A percentile compares a stretch with the other conserved stretches of the same genome.
These are phyloP conservation scores for Lithobates sylvaticus DNA, from an alignment of 2,797 vertebrate genomes.

Conservation along the genomic window DNA sequence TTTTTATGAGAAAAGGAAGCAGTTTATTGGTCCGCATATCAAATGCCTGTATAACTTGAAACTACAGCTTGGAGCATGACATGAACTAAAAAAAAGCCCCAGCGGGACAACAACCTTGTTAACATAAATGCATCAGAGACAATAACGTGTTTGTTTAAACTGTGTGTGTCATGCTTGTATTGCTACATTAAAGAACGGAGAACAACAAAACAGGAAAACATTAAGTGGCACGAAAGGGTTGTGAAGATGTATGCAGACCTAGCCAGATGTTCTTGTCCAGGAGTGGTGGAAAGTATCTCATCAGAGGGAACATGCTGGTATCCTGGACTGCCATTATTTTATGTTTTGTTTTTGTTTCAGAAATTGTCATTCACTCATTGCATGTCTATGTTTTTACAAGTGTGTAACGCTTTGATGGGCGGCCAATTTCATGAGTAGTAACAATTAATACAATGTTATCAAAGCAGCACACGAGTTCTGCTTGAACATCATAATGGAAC, in stretches of 20 bases:
- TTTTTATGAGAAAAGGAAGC: slow-evolving; percentile 54
- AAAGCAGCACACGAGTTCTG: not conserved
- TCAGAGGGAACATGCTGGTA: slow-evolving; percentile 30
- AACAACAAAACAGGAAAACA: slow-evolving; percentile 39
- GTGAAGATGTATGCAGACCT: not conserved
- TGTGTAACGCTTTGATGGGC: slow-evolving; percentile 24
- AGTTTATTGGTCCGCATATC: slow-evolving; percentile 11
- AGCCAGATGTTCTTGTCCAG: slow-evolving; percentile 45
- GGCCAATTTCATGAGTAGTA: slow-evolving; percentile 14
- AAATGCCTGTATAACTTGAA: slow-evolving; percentile 11
- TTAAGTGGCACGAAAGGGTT: slow-evolving; percentile 32
- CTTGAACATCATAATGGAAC: not conserved
- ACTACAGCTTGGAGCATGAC: not conserved
- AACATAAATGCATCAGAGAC: slow-evolving; percentile 32
- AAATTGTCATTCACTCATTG: slow-evolving; percentile 1
- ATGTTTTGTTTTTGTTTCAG: slow-evolving; percentile 13
- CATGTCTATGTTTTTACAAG: slow-evolving; percentile 34
- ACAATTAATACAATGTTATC: slow-evolving; percentile 18
- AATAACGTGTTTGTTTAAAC: slow-evolving; percentile 17
- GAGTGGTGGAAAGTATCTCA: not conserved
- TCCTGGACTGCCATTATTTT: slow-evolving; percentile 11
- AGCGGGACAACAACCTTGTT: slow-evolving; percentile 6
- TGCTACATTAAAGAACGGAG: slow-evolving; percentile 21
- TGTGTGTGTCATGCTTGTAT: slow-evolving; percentile 14
- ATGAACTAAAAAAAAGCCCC: not conserved